phyloP scores from a whole-genome alignment of 37 sponge, comb jelly and placozoan genomes.

The Eunapius fragilis region DNA sequence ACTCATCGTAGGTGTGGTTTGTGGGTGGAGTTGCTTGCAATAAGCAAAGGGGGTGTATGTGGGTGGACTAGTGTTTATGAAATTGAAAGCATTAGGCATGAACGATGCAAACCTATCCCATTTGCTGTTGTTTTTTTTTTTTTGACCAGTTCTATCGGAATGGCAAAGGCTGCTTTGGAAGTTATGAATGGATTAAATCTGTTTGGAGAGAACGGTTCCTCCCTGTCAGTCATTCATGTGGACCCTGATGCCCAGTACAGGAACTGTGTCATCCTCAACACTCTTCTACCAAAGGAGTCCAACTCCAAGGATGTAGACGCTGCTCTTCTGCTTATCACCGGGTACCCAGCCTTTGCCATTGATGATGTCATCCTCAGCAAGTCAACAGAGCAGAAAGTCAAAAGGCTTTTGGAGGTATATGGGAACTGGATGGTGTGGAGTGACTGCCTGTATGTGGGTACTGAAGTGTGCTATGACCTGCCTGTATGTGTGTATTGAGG shows the following conservation, averaged over 20 bases:
- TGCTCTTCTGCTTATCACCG: constrained; percentile 76
- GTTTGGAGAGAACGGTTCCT: constrained; percentile 77
- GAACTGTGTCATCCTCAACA: constrained; percentile 79
- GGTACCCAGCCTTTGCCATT: constrained; percentile 92
- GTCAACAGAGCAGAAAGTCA: constrained; percentile 44
- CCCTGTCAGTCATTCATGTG: constrained; percentile 74
- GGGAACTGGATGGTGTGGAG: no score
- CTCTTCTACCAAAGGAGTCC: constrained; percentile 89
- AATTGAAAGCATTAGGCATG: no score
- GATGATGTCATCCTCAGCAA: constrained; percentile 49
- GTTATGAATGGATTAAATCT: constrained; percentile 87
- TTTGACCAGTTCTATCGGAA: constrained; percentile 74
- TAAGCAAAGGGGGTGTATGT: no score
- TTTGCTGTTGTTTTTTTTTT: not conserved
- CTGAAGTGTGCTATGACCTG: no score
- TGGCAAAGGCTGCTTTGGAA: constrained; percentile 89
- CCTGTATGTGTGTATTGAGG: not conserved
- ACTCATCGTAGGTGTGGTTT: not conserved
- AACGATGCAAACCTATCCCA: no score
- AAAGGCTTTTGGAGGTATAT: constrained; percentile 55
- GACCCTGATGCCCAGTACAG: constrained; percentile 95
- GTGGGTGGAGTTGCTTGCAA: not conserved
- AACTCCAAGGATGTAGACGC: constrained; percentile 88
- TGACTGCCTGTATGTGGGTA: no score
- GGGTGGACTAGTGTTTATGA: no score